phyloP scores from a whole-genome alignment of 2,113 vertebrate genomes.

The Equus przewalskii region DNA sequence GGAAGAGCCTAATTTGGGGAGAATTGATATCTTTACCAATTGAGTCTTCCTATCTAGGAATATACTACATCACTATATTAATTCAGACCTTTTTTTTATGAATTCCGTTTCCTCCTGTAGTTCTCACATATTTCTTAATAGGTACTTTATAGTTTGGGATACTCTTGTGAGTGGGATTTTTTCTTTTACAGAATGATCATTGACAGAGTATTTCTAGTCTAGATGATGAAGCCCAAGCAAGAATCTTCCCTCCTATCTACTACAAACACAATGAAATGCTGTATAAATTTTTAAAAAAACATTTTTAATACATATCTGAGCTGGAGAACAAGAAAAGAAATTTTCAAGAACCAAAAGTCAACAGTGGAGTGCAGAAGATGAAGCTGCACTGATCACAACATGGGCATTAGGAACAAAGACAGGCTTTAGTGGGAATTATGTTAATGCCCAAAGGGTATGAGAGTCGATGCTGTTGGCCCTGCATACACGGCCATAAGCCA shows the following conservation, averaged over 20 bases:
- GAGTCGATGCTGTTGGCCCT: not conserved
- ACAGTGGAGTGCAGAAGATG: not conserved
- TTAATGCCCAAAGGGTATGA: not conserved
- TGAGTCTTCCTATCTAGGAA: not conserved
- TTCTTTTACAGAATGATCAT: conserved; percentile 3
- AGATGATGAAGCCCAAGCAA: not conserved
- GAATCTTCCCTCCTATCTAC: not conserved
- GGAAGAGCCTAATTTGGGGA: not conserved
- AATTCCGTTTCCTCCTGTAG: not conserved
- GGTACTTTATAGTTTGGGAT: not conserved
- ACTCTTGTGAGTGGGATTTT: not conserved
- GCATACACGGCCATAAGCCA: not conserved
- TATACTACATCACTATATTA: not conserved
- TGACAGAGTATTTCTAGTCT: not conserved
- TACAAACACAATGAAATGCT: not conserved
- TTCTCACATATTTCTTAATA: not conserved
- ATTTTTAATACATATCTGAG: not conserved
- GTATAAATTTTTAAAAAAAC: not conserved
- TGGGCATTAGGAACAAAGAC: not conserved
- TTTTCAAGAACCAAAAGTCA: conserved; percentile 11
- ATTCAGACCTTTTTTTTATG: conserved; percentile 14
- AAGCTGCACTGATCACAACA: not conserved
- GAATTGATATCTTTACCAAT: not conserved
- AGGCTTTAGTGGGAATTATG: not conserved
- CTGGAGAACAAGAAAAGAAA: not conserved